Percentiles rank a stretch among this genome's conserved stretches.
Evolutionary conservation across 2,113 vertebrate species (phyloP).

Genomic region (Antidorcas marsupialis): DNA sequence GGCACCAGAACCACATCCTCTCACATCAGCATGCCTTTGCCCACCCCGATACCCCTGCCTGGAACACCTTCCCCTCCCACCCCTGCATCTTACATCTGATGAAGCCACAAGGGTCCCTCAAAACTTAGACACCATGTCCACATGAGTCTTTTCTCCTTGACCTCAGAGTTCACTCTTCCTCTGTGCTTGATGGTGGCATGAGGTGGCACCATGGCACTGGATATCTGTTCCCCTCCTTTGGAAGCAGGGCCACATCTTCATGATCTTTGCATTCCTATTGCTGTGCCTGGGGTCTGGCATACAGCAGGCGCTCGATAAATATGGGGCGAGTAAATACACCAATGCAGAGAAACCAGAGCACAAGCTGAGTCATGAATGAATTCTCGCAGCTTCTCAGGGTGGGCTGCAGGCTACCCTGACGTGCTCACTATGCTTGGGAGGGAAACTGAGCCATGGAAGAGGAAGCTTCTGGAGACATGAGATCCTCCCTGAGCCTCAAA

Average conservation of each 20-base stretch:
- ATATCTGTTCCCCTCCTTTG: neutral
- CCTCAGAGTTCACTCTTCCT: neutral
- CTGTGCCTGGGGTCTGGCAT: neutral
- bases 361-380: neutral
- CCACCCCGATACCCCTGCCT: accelerated
- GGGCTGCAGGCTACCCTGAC: neutral
- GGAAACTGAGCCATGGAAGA: neutral
- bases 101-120: neutral
- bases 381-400: neutral
- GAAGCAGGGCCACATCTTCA: neutral
- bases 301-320: neutral
- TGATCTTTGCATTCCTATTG: neutral
- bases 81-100: neutral
- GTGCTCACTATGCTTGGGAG: accelerated
- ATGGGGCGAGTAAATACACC: neutral
- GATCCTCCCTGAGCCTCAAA: conserved; percentile 85
- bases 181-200: neutral
- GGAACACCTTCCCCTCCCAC: neutral
- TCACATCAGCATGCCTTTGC: neutral
- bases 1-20: neutral
- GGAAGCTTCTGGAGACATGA: neutral
- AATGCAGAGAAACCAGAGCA: neutral
- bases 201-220: neutral
- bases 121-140: neutral
- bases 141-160: neutral